Evolutionary conservation across 1,140 invertebrate species (phyloP).

Genomic region (Drosophila carrolli): DNA sequence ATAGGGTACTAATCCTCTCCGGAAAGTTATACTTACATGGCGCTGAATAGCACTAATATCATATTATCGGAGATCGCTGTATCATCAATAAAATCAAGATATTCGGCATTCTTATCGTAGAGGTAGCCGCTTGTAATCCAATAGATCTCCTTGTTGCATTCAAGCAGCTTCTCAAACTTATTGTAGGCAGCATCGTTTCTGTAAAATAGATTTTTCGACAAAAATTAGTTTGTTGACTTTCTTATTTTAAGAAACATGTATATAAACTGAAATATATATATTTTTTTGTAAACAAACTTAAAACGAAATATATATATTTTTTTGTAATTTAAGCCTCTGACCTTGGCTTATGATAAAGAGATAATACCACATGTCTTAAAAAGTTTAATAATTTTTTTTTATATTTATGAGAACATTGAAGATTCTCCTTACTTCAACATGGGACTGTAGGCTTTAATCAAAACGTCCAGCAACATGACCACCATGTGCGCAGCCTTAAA

Average conservation of each 20-base stretch:
- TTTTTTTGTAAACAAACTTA: no score
- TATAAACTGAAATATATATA: no score
- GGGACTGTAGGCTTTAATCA: slow-evolving; percentile 81
- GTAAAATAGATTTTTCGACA: not conserved
- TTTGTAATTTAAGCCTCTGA: no score
- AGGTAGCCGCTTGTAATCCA: slow-evolving; percentile 82
- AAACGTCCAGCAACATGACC: slow-evolving; percentile 77
- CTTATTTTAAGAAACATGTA: no score
- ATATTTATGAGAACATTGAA: no score
- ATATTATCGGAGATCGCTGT: slow-evolving; percentile 83
- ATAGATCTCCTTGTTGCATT: slow-evolving; percentile 81
- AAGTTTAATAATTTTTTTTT: no score
- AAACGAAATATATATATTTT: no score
- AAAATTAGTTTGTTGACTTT: no score
- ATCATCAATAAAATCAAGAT: slow-evolving; percentile 83
- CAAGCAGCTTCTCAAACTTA: slow-evolving; percentile 81
- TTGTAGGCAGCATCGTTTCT: slow-evolving; percentile 83
- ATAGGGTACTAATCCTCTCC: not conserved
- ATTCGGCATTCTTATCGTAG: slow-evolving; percentile 82
- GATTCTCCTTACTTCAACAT: slow-evolving; percentile 71
- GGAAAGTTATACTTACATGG: slow-evolving; percentile 66
- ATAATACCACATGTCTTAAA: no score
- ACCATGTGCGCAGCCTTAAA: slow-evolving; percentile 83
- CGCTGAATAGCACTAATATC: slow-evolving; percentile 84
- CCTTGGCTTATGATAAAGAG: no score